Evolutionary conservation across 2,113 vertebrate species (phyloP), one percentile per base, ranked within the genome.

Genomic region (Hoplias malabaricus): DNA sequence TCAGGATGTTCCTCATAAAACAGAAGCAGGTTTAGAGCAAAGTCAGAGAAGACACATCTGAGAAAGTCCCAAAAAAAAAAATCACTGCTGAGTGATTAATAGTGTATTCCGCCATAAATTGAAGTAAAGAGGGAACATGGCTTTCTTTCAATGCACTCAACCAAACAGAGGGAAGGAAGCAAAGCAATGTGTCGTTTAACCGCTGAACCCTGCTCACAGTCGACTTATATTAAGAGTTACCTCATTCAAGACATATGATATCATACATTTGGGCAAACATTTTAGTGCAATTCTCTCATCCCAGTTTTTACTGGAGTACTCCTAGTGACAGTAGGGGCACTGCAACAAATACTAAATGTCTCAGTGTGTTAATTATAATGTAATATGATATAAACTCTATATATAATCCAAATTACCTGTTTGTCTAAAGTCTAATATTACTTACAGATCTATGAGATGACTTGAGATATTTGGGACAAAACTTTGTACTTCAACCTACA

Each of bases 11-110:
- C 57, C 57, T 61, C 25, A 25, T 33, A 16, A 10, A 61, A 61
- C 6, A 61, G 14, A 2, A 61, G 19, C 14, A 61, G 57, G 29
- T 14, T 9, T 16, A 31, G 13, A 31, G 29, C 56, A 59, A 33
- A 19, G 46, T 6, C n/a, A 19, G 16, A 48, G 19, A n/a, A n/a
- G n/a, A 5, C 46, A n/a, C 46, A 6, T 2, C 16, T 0, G 19
- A 19, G 46, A n/a, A n/a, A n/a, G n/a, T n/a, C n/a, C n/a, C n/a
- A n/a, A n/a, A n/a, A n/a, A n/a, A n/a, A n/a, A n/a, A n/a, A 9
- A 9, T 25, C 21, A 57, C 54, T 66, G 63, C 12, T 67, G 38
- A 13, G 63, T 43, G 63, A 67, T 67, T 67, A 25, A 67, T 25
- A 11, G n/a, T 42, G 27, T 27, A 67, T 43, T 67, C 38, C 14